Conservation (phyloP, 1,140 invertebrate genomes). For the Megalopta genalis region DNA sequence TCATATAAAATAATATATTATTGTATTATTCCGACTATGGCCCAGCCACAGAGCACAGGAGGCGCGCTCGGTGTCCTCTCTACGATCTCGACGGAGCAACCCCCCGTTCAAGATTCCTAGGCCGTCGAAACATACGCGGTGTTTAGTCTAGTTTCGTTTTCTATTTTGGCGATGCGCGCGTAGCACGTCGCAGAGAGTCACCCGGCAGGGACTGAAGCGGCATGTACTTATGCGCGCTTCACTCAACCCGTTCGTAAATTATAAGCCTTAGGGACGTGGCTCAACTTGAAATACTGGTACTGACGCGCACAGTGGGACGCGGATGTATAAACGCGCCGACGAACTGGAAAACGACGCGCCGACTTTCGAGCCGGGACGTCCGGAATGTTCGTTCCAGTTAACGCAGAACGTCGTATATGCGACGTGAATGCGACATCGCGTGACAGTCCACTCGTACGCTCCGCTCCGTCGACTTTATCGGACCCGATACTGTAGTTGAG, state of each 20-base stretch:
- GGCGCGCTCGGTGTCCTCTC: too few relatives aligned
- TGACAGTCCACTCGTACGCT: constrained; percentile 60
- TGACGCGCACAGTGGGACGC: constrained; percentile 51
- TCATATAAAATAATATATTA: too few relatives aligned
- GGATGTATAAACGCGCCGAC: constrained; percentile 57
- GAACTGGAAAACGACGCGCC: constrained; percentile 60
- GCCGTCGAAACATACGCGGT: not conserved
- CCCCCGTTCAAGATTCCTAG: constrained; percentile 6
- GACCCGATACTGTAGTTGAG: constrained; percentile 49
- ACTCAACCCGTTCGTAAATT: constrained; percentile 52
- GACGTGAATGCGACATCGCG: constrained; percentile 63
- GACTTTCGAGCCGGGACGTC: constrained; percentile 50
- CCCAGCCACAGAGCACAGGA: too few relatives aligned
- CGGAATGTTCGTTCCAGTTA: constrained; percentile 59
- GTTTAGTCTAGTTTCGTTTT: constrained; percentile 12
- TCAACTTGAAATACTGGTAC: constrained; percentile 58
- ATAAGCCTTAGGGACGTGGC: constrained; percentile 35
- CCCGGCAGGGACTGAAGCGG: constrained; percentile 19
- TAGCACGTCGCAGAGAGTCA: not conserved
- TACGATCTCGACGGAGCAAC: not conserved
- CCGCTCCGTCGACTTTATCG: constrained; percentile 61
- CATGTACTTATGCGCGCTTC: constrained; percentile 42
- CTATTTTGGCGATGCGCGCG: constrained; percentile 8
- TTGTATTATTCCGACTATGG: too few relatives aligned
- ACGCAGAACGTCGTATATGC: constrained; percentile 56